phyloP scores from a whole-genome alignment of 1,140 invertebrate genomes.

The Oryzaephilus surinamensis region DNA sequence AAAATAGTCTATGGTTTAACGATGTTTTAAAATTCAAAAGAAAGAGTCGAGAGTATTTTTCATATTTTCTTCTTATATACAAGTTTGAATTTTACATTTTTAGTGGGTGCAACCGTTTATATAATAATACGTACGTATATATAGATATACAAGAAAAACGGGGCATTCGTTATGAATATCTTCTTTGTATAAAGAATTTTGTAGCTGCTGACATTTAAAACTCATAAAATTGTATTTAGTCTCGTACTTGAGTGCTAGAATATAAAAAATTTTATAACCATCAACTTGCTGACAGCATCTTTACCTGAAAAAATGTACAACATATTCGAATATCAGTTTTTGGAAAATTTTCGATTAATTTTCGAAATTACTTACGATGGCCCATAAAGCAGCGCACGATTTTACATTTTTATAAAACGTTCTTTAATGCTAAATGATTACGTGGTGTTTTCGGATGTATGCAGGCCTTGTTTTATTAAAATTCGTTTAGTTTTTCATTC shows the following conservation, averaged over 20 bases:
- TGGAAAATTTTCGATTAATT: too few species aligned
- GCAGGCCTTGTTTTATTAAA: constrained; percentile 17
- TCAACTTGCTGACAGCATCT: constrained; percentile 19
- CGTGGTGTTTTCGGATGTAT: constrained; percentile 2
- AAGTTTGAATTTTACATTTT: constrained; percentile 18
- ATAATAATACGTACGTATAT: too few species aligned
- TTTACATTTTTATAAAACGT: too few species aligned
- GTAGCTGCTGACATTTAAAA: constrained; percentile 21
- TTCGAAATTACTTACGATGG: too few species aligned
- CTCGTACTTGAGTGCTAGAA: constrained; percentile 13
- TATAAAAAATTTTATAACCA: constrained; percentile 19
- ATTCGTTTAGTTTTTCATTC: constrained; percentile 28
- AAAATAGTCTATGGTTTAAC: constrained; percentile 9
- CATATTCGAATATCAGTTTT: too few species aligned
- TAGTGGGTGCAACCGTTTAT: constrained; percentile 17
- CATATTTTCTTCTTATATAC: constrained; percentile 14
- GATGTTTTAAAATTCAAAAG: constrained; percentile 14
- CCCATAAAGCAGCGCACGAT: too few species aligned
- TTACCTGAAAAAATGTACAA: constrained; percentile 21
- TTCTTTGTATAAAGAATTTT: constrained; percentile 18
- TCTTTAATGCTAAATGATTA: too few species aligned
- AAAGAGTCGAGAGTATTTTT: constrained; percentile 13
- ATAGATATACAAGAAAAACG: too few species aligned
- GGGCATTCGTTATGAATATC: constrained; percentile 20
- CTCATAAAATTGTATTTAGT: constrained; percentile 26